phyloP scores from a whole-genome alignment of 2,797 vertebrate genomes.

The Sebastes goodei region DNA sequence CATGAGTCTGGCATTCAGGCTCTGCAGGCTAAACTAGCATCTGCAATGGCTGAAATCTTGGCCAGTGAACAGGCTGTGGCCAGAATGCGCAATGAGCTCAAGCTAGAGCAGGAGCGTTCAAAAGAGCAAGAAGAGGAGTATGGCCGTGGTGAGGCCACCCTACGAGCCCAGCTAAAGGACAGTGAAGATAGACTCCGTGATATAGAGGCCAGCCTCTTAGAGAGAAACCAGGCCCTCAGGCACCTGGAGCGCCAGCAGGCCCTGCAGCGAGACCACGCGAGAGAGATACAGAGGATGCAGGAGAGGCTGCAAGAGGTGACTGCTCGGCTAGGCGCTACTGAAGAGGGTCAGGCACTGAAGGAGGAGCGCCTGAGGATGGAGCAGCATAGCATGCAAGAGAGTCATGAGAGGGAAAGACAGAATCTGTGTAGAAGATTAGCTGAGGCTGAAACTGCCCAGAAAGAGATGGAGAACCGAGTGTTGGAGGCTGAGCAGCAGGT shows the following conservation, averaged over 20 bases:
- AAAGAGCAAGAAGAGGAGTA: constrained; percentile 90
- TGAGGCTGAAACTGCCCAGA: constrained; percentile 86
- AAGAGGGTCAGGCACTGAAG: constrained; percentile 88
- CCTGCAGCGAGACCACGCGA: constrained; percentile 89
- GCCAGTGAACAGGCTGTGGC: constrained; percentile 91
- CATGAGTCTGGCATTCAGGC: constrained; percentile 91
- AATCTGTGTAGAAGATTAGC: constrained; percentile 85
- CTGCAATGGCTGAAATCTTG: constrained; percentile 89
- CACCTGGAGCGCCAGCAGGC: constrained; percentile 92
- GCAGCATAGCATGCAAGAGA: constrained; percentile 86
- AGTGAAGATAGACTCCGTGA: constrained; percentile 91
- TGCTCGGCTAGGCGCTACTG: constrained; percentile 85
- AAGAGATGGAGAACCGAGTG: constrained; percentile 86
- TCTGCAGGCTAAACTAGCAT: constrained; percentile 89
- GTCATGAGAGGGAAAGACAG: constrained; percentile 91
- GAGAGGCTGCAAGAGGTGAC: constrained; percentile 89
- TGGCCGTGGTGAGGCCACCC: constrained; percentile 80
- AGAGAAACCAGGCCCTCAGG: constrained; percentile 91
- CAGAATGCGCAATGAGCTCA: constrained; percentile 91
- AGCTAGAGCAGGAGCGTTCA: constrained; percentile 88
- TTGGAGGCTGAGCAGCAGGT: constrained; percentile 88
- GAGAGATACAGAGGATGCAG: constrained; percentile 91
- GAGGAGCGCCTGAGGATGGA: constrained; percentile 91
- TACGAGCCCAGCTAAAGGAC: constrained; percentile 89
- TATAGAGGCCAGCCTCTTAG: constrained; percentile 89